Evolutionary conservation across 2,797 vertebrate species (phyloP), one percentile per base, ranked within the genome.

Genomic region (Meda fulgida): DNA sequence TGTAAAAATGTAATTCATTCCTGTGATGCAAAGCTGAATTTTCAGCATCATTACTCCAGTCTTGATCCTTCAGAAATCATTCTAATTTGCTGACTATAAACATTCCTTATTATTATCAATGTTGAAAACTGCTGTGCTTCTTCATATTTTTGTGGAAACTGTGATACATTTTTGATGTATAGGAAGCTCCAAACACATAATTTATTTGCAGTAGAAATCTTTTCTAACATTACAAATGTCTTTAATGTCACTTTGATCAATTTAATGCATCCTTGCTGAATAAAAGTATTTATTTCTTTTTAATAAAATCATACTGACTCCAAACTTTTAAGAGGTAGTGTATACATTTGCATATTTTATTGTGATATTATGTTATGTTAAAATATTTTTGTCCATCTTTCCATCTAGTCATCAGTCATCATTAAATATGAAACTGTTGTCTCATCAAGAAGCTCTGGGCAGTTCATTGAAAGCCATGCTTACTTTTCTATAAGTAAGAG

Each of bases 401-500:
- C 60, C 11, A 13, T 78, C 21, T 29, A 16, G 38, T 48, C 70
- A 46, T 73, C 71, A 73, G 13, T 53, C 51, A 26, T 55, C 19
- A 5, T 84, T 81, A 31, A 73, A 60, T 80, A 31, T 79, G 51
- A 80, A 81, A 84, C 51, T 18, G 29, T 55, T 69, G 58, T 43
- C 82, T 81, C 36, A 67, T 69, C 38, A 16, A 80, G 46, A n/a
- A 66, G 82, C 60, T 51, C 36, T 75, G 78, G 26, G 36, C 38
- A 38, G 38, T 84, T 67, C 13, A 29, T 55, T 23, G 72, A 78
- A 85, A 83, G 58, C 43, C 73, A 78, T 21, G 34, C 83, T 78
- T 55, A 53, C 67, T 46, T 79, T 60, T 87, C 81, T 77, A 9
- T 80, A 80, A 83, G 86, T 67, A 84, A 66, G 77, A 79, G 77